Evolutionary conservation across 2,797 vertebrate species (phyloP), one percentile per base, ranked within the genome.

Genomic region (Mastacembelus armatus): DNA sequence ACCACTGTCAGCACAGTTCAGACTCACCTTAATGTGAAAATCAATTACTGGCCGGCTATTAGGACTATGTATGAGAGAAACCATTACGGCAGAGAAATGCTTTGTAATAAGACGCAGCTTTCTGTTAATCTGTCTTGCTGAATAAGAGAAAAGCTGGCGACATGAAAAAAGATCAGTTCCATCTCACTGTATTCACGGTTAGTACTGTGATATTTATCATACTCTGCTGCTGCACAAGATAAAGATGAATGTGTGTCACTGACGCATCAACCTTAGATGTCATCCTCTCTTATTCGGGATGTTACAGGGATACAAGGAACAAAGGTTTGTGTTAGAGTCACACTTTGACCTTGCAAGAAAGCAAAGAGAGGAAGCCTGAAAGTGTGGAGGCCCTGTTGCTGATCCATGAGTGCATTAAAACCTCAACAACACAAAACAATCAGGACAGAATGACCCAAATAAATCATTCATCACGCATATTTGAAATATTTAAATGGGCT

Each of bases 11-110:
- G 77, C 73, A 74, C 48, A 63, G 38, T 35, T 73, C 19, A 66
- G 62, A 71, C 45, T 78, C 67, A 42, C 68, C 80, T 71, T 59
- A 76, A 81, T 74, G 69, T 65, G 51, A 81, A n/a, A 81, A 87
- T 83, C 67, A 73, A 78, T 87, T 36, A 69, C 71, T 64, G 62
- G 30, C 49, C 9, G 4, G 29, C 49, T 54, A 43, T 49, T 56
- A 40, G 67, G 59, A 52, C 33, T 15, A 3, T 49, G 19, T 4
- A 48, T 19, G 35, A 44, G n/a, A 50, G 32, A 32, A 45, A 26
- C 2, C 48, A 60, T 57, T 45, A 54, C 19, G 56, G 22, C 0
- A 12, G 48, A 71, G 18, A 62, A 70, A 71, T 32, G 38, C 66
- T 66, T 16, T n/a, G 24, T 40, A 49, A 52, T 74, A 11, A 66